These are phyloP conservation scores for Hippoglossus stenolepis DNA, from an alignment of 2,113 vertebrate genomes.

Conservation along the genomic window DNA sequence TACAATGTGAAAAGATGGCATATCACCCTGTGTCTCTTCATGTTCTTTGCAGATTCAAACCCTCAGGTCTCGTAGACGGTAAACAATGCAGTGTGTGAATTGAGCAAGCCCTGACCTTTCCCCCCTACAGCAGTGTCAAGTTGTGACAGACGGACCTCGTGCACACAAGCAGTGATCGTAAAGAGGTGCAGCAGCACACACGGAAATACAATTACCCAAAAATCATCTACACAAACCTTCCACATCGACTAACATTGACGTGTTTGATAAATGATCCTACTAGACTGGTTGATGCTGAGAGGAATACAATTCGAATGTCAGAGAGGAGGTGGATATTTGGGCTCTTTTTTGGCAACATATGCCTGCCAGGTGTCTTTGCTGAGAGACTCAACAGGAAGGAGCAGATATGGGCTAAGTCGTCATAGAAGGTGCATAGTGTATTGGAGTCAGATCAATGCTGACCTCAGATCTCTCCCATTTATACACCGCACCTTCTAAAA, in stretches of 20 bases:
- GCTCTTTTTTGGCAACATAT: conserved; percentile 9
- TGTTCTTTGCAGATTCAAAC: background rate
- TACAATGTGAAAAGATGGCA: background rate
- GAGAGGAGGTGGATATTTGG: background rate
- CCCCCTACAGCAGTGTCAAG: background rate
- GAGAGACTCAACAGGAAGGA: conserved; percentile 4
- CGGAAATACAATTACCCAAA: too few species aligned
- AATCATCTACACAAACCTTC: background rate
- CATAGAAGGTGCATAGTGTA: conserved; percentile 32
- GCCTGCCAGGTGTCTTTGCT: conserved; percentile 16
- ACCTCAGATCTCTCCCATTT: background rate
- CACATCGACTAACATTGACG: background rate
- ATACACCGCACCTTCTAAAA: background rate
- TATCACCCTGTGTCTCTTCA: background rate
- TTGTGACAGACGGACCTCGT: conserved; percentile 16
- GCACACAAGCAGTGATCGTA: background rate
- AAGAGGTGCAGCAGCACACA: background rate
- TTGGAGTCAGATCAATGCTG: background rate
- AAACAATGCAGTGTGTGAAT: conserved; percentile 27
- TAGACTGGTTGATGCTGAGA: background rate
- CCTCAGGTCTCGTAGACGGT: conserved; percentile 1
- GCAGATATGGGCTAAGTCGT: conserved; percentile 19
- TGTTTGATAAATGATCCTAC: background rate
- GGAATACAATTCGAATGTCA: background rate
- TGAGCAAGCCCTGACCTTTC: background rate